Evolutionary conservation across 1,140 invertebrate species (phyloP).

Genomic region (Hylaeus volcanicus): DNA sequence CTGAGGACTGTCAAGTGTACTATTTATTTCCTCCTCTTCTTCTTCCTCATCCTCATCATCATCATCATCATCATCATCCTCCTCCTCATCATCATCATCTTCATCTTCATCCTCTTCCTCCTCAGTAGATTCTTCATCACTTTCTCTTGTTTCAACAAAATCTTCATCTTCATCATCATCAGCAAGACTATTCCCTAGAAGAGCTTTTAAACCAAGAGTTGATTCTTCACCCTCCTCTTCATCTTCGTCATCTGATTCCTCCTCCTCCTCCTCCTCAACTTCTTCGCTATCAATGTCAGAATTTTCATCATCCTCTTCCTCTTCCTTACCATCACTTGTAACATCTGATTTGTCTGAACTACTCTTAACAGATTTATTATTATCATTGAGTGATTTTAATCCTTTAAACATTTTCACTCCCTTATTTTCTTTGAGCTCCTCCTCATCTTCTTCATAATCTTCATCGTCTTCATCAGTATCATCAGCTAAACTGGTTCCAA

Average conservation of each 20-base stretch:
- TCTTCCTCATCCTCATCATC: conserved; percentile 46
- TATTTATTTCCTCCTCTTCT: conserved; percentile 51
- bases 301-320: neutral
- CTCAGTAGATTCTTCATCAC: conserved; percentile 55
- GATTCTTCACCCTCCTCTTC: conserved; percentile 40
- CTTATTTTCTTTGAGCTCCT: conserved; percentile 51
- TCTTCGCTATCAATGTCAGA: neutral
- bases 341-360: neutral
- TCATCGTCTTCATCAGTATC: conserved; percentile 59
- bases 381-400: neutral
- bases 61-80: conserved; percentile 55
- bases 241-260: conserved; percentile 34
- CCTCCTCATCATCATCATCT: conserved; percentile 66
- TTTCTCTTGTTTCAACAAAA: conserved; percentile 60
- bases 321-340: neutral
- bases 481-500: conserved; percentile 50
- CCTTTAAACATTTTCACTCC: conserved; percentile 59
- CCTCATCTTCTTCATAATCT: conserved; percentile 39
- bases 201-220: conserved; percentile 50
- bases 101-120: conserved; percentile 74
- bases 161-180: conserved; percentile 74
- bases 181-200: conserved; percentile 61
- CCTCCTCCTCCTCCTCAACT: conserved; percentile 22
- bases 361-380: neutral
- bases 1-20: conserved; percentile 7